Conservation (phyloP, 64 coral and sea anemone species). For the Actinia equina region DNA sequence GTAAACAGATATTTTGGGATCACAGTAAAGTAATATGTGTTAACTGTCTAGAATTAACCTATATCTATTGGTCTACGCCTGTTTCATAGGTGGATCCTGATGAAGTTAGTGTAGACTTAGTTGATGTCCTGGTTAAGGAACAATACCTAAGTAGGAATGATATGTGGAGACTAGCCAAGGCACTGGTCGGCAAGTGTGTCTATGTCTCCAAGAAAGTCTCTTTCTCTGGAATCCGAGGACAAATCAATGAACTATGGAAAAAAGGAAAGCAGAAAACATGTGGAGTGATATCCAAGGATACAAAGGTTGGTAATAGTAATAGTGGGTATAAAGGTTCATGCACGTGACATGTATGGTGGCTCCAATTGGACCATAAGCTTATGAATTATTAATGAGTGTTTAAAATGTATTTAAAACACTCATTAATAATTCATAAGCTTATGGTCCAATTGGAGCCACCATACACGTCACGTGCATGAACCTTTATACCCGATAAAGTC, state of each 20-base stretch:
- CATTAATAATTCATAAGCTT: too few species aligned
- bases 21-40: too few species aligned
- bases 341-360: too few species aligned
- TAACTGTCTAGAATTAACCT: too few species aligned
- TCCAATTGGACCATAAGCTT: too few species aligned
- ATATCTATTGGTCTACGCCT: neutral
- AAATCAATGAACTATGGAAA: constrained; percentile 89
- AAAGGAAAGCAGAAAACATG: constrained; percentile 82
- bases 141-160: constrained; percentile 87
- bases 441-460: too few species aligned
- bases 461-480: too few species aligned
- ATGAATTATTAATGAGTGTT: too few species aligned
- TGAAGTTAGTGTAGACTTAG: constrained; percentile 75
- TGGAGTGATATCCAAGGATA: constrained; percentile 88
- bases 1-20: too few species aligned
- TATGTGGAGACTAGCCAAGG: constrained; percentile 92
- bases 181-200: constrained; percentile 64
- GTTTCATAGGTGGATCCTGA: constrained; percentile 62
- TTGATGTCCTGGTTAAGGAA: constrained; percentile 85
- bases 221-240: constrained; percentile 71
- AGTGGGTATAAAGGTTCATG: too few species aligned
- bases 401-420: too few species aligned
- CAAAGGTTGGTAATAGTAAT: constrained; percentile 54
- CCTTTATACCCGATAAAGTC: too few species aligned
- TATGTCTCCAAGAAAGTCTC: constrained; percentile 84